Evolutionary conservation across 2,113 vertebrate genomes (phyloP).

Genomic region (Onychostruthus taczanowskii): DNA sequence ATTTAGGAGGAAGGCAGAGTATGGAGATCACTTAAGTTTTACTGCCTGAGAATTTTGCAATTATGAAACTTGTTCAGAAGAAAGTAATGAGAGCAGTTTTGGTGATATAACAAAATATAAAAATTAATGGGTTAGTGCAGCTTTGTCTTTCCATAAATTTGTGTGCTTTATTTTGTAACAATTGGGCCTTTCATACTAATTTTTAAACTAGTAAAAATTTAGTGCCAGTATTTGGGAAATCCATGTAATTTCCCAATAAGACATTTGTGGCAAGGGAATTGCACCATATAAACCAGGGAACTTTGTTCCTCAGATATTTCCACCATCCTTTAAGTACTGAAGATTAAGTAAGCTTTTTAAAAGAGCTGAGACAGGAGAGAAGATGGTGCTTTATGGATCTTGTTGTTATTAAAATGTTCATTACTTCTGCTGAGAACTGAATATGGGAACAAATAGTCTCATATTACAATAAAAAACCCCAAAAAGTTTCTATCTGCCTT

Average conservation of each 20-base stretch:
- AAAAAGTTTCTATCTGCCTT: neutral
- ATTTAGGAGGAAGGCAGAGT: neutral
- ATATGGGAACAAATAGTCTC: neutral
- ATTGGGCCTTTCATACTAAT: neutral
- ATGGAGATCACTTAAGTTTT: slow-evolving; percentile 31
- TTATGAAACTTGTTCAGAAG: neutral
- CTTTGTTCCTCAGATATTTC: neutral
- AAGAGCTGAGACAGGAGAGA: neutral
- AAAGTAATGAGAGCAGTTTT: neutral
- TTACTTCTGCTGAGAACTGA: neutral
- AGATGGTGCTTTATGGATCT: neutral
- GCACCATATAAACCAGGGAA: neutral
- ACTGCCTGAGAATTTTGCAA: slow-evolving; percentile 25
- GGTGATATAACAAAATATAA: neutral
- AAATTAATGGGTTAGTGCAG: neutral
- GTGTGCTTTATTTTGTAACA: neutral
- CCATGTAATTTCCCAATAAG: neutral
- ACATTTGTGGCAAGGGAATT: neutral
- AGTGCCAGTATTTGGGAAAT: neutral
- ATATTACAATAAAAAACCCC: neutral
- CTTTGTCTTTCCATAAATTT: neutral
- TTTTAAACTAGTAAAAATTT: neutral
- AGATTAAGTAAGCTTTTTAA: neutral
- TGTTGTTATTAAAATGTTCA: neutral
- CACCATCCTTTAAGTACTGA: neutral